Conservation (phyloP, 1,140 invertebrate species). For the Kradibia gibbosae region DNA sequence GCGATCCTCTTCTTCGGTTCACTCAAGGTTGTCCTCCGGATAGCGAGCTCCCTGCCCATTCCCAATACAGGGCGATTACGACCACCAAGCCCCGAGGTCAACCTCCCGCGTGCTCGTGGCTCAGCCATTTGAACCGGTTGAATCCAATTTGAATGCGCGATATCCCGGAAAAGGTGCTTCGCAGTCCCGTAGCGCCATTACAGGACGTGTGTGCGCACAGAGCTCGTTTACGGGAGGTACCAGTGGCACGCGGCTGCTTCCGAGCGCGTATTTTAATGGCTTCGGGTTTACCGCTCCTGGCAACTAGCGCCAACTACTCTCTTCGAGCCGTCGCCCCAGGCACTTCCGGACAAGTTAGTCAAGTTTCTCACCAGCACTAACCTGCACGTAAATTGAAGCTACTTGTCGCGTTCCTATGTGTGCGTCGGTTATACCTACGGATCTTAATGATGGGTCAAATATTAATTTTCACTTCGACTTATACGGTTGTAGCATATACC, state of each 20-base stretch:
- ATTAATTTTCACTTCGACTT: slow-evolving; percentile 21
- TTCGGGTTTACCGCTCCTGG: neutral
- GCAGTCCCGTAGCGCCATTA: neutral
- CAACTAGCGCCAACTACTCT: neutral
- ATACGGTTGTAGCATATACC: neutral
- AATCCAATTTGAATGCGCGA: slow-evolving; percentile 36
- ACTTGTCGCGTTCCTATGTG: neutral
- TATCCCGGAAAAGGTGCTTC: slow-evolving; percentile 15
- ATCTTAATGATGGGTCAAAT: slow-evolving; percentile 13
- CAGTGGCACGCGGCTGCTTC: slow-evolving; percentile 3
- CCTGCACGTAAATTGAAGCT: neutral
- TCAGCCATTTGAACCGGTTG: slow-evolving; percentile 19
- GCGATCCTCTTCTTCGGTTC: too few relatives aligned
- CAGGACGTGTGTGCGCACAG: neutral
- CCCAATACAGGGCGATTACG: slow-evolving; percentile 39
- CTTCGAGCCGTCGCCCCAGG: neutral
- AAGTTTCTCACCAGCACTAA: neutral
- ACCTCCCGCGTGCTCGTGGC: neutral
- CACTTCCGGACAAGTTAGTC: slow-evolving; percentile 23
- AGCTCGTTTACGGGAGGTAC: neutral
- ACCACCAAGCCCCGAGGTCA: neutral
- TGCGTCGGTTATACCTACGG: neutral
- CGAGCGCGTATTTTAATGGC: slow-evolving; percentile 35
- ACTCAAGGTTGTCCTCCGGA: neutral
- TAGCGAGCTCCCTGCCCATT: neutral